phyloP scores from a whole-genome alignment of 2,113 vertebrate genomes.

The Irena cyanogastra region DNA sequence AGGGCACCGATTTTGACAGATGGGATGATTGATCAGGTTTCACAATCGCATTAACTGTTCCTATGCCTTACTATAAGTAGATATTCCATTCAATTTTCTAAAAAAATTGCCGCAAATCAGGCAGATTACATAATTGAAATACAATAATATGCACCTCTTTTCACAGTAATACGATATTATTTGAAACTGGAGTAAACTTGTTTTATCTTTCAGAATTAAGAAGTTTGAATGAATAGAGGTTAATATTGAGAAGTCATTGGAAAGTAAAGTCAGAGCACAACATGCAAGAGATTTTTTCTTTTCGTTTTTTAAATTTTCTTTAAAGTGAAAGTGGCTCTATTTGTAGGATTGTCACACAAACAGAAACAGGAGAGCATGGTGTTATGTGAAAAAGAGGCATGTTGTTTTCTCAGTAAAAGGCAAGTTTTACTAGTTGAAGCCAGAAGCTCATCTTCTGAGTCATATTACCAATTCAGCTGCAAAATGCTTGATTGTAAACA shows the following conservation, averaged over 20 bases:
- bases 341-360: background rate
- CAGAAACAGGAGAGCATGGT: background rate
- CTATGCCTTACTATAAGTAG: background rate
- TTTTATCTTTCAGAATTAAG: background rate
- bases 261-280: background rate
- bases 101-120: background rate
- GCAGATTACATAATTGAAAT: background rate
- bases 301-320: background rate
- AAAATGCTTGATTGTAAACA: background rate
- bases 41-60: background rate
- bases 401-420: background rate
- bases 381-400: background rate
- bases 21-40: background rate
- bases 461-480: background rate
- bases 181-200: background rate
- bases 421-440: background rate
- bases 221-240: background rate
- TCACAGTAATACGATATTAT: background rate
- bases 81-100: background rate
- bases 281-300: background rate
- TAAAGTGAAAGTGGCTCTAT: background rate
- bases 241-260: background rate
- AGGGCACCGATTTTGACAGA: background rate
- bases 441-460: background rate
- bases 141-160: background rate